A percentile compares a stretch with the other conserved stretches of the same genome.
Conservation (phyloP, 2,113 vertebrate genomes). For the Hyaena hyaena region DNA sequence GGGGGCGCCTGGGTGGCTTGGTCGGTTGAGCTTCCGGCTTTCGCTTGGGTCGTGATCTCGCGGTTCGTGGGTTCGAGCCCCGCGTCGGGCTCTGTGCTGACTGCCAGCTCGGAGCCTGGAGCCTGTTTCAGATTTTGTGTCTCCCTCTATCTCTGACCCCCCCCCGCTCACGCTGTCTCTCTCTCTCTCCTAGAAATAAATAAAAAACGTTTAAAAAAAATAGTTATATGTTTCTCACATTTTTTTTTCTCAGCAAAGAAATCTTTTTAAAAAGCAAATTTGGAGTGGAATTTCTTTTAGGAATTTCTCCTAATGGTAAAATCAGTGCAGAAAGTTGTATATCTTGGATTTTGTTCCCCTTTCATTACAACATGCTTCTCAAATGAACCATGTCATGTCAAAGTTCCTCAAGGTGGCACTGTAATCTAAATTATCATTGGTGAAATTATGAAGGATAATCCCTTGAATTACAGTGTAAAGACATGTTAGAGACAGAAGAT, state of each 20-base stretch:
- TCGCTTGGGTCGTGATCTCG: no score
- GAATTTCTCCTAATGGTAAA: neutral
- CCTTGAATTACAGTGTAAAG: neutral
- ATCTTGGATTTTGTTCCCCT: neutral
- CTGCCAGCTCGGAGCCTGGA: no score
- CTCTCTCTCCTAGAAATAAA: no score
- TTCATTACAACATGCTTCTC: neutral
- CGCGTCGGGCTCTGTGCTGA: no score
- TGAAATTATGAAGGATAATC: neutral
- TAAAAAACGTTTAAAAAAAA: no score
- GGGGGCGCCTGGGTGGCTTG: no score
- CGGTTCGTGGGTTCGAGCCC: no score
- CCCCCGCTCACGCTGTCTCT: no score
- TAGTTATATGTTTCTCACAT: neutral
- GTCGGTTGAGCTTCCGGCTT: no score
- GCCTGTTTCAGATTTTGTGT: no score
- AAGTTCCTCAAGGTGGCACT: neutral
- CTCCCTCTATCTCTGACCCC: no score
- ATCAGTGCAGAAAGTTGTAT: neutral
- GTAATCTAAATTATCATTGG: neutral
- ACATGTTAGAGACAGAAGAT: neutral
- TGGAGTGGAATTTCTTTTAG: neutral
- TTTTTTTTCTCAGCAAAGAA: neutral
- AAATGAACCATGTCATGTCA: neutral
- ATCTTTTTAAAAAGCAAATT: neutral